Evolutionary conservation across 2,113 vertebrate genomes (phyloP).

Genomic region (Uria lomvia): DNA sequence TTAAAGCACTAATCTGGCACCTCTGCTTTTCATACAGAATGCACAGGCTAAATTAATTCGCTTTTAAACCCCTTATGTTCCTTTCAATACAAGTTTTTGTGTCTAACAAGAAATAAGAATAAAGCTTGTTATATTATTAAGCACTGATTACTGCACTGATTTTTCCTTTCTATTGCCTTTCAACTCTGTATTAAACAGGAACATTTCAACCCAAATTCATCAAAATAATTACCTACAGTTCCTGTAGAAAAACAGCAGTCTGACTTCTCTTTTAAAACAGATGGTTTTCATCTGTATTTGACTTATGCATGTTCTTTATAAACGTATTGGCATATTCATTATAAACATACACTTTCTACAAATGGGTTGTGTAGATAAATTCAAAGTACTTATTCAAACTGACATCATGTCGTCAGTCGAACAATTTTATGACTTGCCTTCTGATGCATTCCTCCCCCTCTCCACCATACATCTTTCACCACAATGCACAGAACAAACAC

Average conservation of each 20-base stretch:
- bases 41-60: background rate
- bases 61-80: background rate
- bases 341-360: background rate
- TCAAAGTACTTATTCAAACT: background rate
- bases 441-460: background rate
- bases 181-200: background rate
- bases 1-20: background rate
- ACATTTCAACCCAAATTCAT: background rate
- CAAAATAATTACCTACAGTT: background rate
- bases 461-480: background rate
- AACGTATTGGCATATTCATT: background rate
- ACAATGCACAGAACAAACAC: background rate
- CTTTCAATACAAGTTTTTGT: background rate
- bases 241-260: background rate
- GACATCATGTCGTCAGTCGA: background rate
- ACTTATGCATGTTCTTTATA: background rate
- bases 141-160: background rate
- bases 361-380: background rate
- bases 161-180: background rate
- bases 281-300: background rate
- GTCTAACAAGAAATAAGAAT: background rate
- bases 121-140: background rate
- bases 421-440: background rate
- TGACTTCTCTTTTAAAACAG: background rate
- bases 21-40: background rate